Evolutionary conservation across 1,140 invertebrate genomes (phyloP), one percentile per base, ranked within the genome.

Genomic region (Calliopsis andreniformis): DNA sequence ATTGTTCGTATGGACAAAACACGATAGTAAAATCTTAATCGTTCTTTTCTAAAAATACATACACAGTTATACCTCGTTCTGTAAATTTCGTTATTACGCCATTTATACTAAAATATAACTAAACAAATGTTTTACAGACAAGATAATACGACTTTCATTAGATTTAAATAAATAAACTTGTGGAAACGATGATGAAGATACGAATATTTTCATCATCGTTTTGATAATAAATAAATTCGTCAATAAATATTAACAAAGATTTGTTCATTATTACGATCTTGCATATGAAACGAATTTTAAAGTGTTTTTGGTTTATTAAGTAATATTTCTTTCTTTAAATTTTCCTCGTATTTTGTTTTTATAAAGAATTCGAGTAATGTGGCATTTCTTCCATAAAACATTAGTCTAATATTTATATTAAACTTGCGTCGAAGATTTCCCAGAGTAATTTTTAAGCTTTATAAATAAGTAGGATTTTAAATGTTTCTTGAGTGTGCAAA

Each of bases 401-500:
- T 32, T n/a, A 64, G 47, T 47, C 43, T 8, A 49, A 47, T 14
- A 18, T 1, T 32, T 10, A 16, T 23, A 23, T n/a, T 28, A 39
- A 58, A 35, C 35, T 42, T 51, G 45, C n/a, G n/a, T n/a, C n/a
- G 30, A 51, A 51, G 18, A 47, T 35, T 64, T 28, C 30, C 45
- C n/a, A 12, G 45, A 35, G 23, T 32, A 49, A 49, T 49, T 64
- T 64, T 32, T 16, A 28, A 64, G 28, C 23, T 8, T 20, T 49
- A 64, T 51, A n/a, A n/a, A n/a, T n/a, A n/a, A n/a, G n/a, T n/a
- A n/a, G n/a, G n/a, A n/a, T n/a, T n/a, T n/a, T n/a, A n/a, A n/a
- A n/a, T n/a, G n/a, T n/a, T n/a, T n/a, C n/a, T n/a, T n/a, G n/a
- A n/a, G n/a, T n/a, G n/a, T n/a, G n/a, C n/a, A n/a, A n/a, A n/a